These are phyloP conservation scores for Oxyura jamaicensis DNA, from an alignment of 2,113 vertebrate genomes.

Conservation along the genomic window DNA sequence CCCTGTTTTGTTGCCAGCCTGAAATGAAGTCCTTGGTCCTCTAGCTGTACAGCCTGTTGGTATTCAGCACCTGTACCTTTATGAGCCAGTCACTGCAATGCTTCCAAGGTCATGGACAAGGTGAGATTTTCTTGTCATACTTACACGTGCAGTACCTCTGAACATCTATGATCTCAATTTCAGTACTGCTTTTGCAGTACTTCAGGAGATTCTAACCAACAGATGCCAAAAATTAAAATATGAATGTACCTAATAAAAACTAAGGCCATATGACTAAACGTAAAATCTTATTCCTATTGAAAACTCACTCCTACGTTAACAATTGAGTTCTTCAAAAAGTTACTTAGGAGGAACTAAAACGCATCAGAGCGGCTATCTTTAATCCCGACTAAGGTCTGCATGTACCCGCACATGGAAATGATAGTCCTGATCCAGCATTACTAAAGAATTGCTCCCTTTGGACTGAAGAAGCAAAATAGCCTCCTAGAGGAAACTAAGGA, in stretches of 20 bases:
- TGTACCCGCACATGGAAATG: accelerated
- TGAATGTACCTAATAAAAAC: background rate
- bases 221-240: background rate
- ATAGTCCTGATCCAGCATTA: background rate
- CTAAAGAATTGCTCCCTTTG: background rate
- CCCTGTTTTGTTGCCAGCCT: background rate
- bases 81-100: background rate
- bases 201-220: background rate
- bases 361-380: background rate
- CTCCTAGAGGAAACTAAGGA: background rate
- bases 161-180: background rate
- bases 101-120: background rate
- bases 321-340: background rate
- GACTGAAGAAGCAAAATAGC: background rate
- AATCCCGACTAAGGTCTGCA: background rate
- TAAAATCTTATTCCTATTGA: background rate
- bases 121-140: background rate
- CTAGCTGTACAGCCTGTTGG: background rate
- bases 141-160: accelerated
- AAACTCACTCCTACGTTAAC: background rate
- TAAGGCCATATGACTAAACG: accelerated
- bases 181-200: background rate
- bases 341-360: background rate
- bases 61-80: background rate
- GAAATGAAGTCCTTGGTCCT: background rate